phyloP scores from a whole-genome alignment of 2,888 invertebrate species.

The Phytoseiulus persimilis region DNA sequence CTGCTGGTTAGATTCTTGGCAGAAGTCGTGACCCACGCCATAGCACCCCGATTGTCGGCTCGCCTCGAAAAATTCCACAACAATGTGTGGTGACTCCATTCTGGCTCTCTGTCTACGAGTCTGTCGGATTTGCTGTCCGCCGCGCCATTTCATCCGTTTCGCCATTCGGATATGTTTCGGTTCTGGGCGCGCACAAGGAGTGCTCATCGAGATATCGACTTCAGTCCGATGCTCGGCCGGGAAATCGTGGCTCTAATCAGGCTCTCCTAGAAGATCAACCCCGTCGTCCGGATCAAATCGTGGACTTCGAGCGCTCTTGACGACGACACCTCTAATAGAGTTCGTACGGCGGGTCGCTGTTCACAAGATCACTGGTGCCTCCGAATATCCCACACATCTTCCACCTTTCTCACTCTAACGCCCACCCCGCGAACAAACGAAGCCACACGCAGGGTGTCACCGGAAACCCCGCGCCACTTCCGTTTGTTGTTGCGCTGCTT shows the following conservation, averaged over 20 bases:
- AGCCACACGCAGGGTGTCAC: background rate
- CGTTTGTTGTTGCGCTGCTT: background rate
- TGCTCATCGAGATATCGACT: no score
- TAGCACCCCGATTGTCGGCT: slow-evolving; percentile 5
- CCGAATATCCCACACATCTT: background rate
- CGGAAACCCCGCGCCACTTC: background rate
- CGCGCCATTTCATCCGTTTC: background rate
- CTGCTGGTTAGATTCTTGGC: background rate
- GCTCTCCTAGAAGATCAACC: no score
- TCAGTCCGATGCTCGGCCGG: no score
- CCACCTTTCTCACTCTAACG: background rate
- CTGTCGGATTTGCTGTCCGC: background rate
- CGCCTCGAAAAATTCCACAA: slow-evolving; percentile 5
- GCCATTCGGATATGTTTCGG: background rate
- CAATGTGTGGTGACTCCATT: slow-evolving; percentile 5
- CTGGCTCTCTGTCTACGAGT: background rate
- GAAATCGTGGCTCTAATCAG: no score
- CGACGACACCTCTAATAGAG: no score
- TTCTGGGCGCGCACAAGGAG: background rate
- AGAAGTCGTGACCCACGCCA: background rate
- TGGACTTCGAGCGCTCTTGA: no score
- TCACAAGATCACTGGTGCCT: background rate
- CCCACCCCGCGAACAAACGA: background rate
- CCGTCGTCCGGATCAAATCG: no score
- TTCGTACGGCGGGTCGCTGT: background rate